Base-by-base conservation (phyloP, 2,113 vertebrate species). In the Phoenicopterus ruber region DNA sequence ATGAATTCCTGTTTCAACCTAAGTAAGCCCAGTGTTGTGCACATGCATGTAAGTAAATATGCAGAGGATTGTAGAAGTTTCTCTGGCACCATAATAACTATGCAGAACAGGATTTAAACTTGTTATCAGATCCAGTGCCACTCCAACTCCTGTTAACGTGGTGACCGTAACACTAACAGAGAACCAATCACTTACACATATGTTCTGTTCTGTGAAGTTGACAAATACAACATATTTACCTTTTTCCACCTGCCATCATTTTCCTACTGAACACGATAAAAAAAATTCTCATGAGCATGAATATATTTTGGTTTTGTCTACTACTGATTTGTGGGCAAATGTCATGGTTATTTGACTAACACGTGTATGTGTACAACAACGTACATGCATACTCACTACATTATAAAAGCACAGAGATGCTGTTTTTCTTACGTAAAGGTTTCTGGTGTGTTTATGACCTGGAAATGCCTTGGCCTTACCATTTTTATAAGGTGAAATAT, bases 401-500 rank as follows among this genome's bases (percentile, higher is more conserved):
- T 22, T 69, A 44, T 19, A 72, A 69, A 91, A 91, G 13, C 40
- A 40, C 5, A 57, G 26, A 34, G 42, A 40, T 47, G 21, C n/a
- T 77, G 10, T 9, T 61, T 82, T 40, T 72, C 52, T 79, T 52
- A 62, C 11, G 12, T n/a, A 73, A 92, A 77, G 36, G 16, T 38
- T 92, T 79, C 54, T 82, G 58, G 11, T 54, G 86, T 83, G 24
- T 78, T 86, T 76, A 79, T 79, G 78, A 87, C 86, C 91, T 93
- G 81, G 44, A 96, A 93, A 80, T 69, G 49, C 84, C 66, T 93
- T 69, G 46, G 44, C 19, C 66, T 94, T 91, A 49, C 40, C 54
- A 69, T 67, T 95, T 94, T 57, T 86, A 42, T 65, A 87, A 87
- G 84, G 65, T 95, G 81, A 94, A 79, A 34, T 79, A 69, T 82